These are phyloP conservation scores for Octodon degus DNA, from an alignment of 2,113 vertebrate genomes.

Conservation along the genomic window DNA sequence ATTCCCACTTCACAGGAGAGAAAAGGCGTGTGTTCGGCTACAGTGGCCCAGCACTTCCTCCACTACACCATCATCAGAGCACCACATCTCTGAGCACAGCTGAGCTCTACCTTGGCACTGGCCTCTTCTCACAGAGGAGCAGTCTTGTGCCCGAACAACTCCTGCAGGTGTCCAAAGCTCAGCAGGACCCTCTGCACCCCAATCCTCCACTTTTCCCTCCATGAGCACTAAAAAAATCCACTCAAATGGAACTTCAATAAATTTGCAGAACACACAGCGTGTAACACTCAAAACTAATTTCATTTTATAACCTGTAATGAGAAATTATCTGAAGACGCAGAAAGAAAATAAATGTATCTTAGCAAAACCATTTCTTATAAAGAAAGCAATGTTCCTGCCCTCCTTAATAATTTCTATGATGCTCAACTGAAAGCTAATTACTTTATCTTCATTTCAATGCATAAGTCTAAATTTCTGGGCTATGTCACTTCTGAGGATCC, in stretches of 20 bases:
- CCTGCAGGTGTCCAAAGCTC: neutral
- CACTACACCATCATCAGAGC: neutral
- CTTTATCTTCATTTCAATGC: constrained; percentile 2
- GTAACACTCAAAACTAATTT: constrained; percentile 38
- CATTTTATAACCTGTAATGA: constrained; percentile 32
- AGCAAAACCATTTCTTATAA: neutral
- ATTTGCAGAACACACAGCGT: neutral
- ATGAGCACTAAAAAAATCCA: neutral
- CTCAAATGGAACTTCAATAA: constrained; percentile 34
- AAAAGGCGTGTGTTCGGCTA: neutral
- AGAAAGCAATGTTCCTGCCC: neutral
- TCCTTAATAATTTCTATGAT: neutral
- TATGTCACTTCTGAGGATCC: neutral
- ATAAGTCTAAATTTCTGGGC: constrained; percentile 18
- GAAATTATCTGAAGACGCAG: constrained; percentile 44
- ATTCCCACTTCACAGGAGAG: neutral
- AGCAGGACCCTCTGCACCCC: neutral
- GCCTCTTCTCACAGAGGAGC: neutral
- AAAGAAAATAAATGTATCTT: constrained; percentile 26
- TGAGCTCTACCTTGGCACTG: neutral
- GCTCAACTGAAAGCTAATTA: neutral
- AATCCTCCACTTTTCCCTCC: neutral
- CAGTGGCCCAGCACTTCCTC: accelerated
- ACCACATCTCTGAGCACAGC: neutral
- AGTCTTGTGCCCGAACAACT: neutral